phyloP scores from a whole-genome alignment of 1,140 invertebrate species.

The Drosophila cardini region DNA sequence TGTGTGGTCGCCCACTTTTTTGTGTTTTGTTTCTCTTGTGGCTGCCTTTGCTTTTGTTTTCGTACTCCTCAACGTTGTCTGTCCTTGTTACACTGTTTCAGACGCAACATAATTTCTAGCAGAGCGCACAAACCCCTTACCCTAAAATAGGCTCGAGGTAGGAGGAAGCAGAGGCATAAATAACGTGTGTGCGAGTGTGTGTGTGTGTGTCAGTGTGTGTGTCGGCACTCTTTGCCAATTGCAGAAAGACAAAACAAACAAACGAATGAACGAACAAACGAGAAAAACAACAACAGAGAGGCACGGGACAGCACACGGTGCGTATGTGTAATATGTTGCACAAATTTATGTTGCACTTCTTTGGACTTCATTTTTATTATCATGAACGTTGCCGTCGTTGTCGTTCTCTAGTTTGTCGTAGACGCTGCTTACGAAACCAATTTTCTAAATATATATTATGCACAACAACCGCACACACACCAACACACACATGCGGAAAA shows the following conservation, averaged over 20 bases:
- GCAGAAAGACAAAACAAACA: constrained; percentile 51
- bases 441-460: constrained; percentile 75
- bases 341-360: constrained; percentile 82
- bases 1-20: constrained; percentile 76
- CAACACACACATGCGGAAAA: not conserved
- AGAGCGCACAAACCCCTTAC: not conserved
- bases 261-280: constrained; percentile 15
- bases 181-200: constrained; percentile 28
- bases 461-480: constrained; percentile 26
- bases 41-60: constrained; percentile 67
- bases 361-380: constrained; percentile 78
- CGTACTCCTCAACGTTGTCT: constrained; percentile 48
- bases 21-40: constrained; percentile 33
- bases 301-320: constrained; percentile 49
- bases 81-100: constrained; percentile 75
- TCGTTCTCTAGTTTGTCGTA: constrained; percentile 18
- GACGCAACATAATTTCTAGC: constrained; percentile 65
- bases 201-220: constrained; percentile 26
- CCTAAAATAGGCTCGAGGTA: not conserved
- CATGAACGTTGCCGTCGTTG: constrained; percentile 37
- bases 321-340: constrained; percentile 78
- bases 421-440: constrained; percentile 38
- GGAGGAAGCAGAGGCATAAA: constrained; percentile 39
- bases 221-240: constrained; percentile 50
- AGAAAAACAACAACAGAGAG: not conserved